Evolutionary conservation across 92 coral and sea anemone genomes (phyloP).

Genomic region (Isaurus tuberculatus): DNA sequence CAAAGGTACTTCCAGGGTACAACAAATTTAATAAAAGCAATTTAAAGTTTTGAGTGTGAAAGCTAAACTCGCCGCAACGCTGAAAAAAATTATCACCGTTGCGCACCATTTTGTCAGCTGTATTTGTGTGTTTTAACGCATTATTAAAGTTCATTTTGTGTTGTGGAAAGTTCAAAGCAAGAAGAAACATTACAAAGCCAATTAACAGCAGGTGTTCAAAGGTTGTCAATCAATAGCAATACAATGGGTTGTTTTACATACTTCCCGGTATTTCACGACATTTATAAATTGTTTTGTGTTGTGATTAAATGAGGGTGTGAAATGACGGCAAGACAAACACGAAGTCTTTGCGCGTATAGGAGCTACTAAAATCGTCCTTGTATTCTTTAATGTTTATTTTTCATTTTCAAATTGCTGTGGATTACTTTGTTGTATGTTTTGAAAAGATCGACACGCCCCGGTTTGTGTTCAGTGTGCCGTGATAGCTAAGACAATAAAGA

Average conservation of each 20-base stretch:
- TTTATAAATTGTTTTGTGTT: slow-evolving; percentile 89
- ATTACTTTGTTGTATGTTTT: slow-evolving; percentile 95
- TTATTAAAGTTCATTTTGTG: slow-evolving; percentile 84
- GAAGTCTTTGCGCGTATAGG: slow-evolving; percentile 61
- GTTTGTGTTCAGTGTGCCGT: slow-evolving; percentile 92
- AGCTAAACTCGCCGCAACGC: slow-evolving; percentile 1
- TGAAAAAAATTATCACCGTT: slow-evolving; percentile 32
- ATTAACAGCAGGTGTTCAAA: slow-evolving; percentile 99
- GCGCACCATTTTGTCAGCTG: slow-evolving; percentile 73
- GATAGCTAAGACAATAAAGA: slow-evolving; percentile 97
- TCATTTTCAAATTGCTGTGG: slow-evolving; percentile 90
- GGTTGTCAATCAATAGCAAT: slow-evolving; percentile 90
- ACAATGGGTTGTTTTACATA: slow-evolving; percentile 91
- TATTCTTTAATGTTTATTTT: slow-evolving; percentile 50
- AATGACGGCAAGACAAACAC: slow-evolving; percentile 57
- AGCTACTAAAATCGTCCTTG: slow-evolving; percentile 55
- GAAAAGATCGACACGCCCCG: slow-evolving; percentile 97
- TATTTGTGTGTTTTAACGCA: slow-evolving; percentile 83
- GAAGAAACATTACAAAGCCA: slow-evolving; percentile 95
- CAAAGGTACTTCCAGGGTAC: slow-evolving; percentile 83
- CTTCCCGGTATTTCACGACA: slow-evolving; percentile 84
- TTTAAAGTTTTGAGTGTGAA: slow-evolving; percentile 45
- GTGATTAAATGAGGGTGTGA: slow-evolving; percentile 92
- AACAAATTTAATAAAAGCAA: slow-evolving; percentile 77
- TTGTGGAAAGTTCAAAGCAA: slow-evolving; percentile 79